phyloP scores from a whole-genome alignment of 2,888 invertebrate species.

The Thera obeliscata region DNA sequence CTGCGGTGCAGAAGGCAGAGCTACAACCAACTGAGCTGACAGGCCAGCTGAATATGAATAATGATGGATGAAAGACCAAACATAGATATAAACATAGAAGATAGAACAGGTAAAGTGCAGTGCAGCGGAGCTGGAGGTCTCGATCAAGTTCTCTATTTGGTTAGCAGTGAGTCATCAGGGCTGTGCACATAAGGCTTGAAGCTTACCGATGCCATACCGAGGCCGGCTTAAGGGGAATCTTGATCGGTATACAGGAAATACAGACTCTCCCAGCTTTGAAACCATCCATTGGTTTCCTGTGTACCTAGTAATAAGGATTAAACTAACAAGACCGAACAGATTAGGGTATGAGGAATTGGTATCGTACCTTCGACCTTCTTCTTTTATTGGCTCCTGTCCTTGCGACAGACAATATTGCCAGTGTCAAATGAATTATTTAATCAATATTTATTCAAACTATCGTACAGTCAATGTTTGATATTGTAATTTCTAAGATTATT shows the following conservation, averaged over 20 bases:
- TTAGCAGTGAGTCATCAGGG: slow-evolving; percentile 60
- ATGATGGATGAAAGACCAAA: background rate
- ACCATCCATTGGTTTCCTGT: background rate
- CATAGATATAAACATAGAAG: background rate
- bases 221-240: slow-evolving; percentile 53
- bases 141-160: slow-evolving; percentile 65
- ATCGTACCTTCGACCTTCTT: no score
- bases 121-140: slow-evolving; percentile 49
- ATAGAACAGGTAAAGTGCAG: slow-evolving; percentile 23
- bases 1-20: background rate
- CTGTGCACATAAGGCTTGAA: slow-evolving; percentile 44
- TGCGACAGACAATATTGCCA: no score
- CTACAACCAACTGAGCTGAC: no score
- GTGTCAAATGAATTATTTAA: no score
- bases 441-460: no score
- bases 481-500: background rate
- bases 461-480: no score
- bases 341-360: no score
- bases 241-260: slow-evolving; percentile 41
- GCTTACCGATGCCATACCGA: slow-evolving; percentile 54
- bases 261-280: background rate
- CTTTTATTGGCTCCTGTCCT: no score
- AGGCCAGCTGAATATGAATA: no score
- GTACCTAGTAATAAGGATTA: background rate
- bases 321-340: background rate